Percentiles rank a stretch among this genome's conserved stretches.
phyloP scores from a whole-genome alignment of 2,888 invertebrate species.

The Trachelus troglodyta region DNA sequence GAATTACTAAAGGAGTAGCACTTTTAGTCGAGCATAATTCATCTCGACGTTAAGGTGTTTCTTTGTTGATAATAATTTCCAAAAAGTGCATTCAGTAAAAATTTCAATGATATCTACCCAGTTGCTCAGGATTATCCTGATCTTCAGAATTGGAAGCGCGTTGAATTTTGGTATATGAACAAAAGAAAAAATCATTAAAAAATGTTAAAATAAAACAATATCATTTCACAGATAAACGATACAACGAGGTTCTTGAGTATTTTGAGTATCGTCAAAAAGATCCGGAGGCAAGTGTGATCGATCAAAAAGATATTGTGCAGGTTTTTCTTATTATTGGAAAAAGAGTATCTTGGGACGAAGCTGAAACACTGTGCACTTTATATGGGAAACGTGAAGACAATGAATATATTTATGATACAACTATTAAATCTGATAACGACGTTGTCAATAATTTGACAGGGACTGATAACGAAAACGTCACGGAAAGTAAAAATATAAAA shows the following conservation, averaged over 20 bases:
- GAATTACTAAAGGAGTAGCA: too few relatives aligned
- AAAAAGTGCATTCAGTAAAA: not conserved
- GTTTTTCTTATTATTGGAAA: constrained; percentile 33
- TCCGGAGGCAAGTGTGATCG: not conserved
- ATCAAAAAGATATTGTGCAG: constrained; percentile 11
- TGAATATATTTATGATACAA: not conserved
- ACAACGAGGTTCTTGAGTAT: too few relatives aligned
- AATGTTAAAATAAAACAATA: too few relatives aligned
- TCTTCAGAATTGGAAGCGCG: constrained; percentile 1
- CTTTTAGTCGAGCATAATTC: constrained; percentile 18
- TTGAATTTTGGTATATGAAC: too few relatives aligned
- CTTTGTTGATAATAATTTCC: constrained; percentile 3
- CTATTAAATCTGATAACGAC: not conserved
- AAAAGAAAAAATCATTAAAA: too few relatives aligned
- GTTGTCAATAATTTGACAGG: not conserved
- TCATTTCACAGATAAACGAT: too few relatives aligned
- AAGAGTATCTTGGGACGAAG: constrained; percentile 31
- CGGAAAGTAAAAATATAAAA: not conserved
- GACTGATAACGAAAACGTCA: not conserved
- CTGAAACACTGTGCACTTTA: constrained; percentile 24
- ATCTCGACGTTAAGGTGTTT: not conserved
- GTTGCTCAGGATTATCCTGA: constrained; percentile 7
- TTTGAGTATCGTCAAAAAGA: not conserved
- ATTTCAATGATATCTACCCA: constrained; percentile 13
- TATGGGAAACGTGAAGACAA: constrained; percentile 9